phyloP scores from a whole-genome alignment of 1,140 invertebrate species.

The Paraescarpia echinospica region DNA sequence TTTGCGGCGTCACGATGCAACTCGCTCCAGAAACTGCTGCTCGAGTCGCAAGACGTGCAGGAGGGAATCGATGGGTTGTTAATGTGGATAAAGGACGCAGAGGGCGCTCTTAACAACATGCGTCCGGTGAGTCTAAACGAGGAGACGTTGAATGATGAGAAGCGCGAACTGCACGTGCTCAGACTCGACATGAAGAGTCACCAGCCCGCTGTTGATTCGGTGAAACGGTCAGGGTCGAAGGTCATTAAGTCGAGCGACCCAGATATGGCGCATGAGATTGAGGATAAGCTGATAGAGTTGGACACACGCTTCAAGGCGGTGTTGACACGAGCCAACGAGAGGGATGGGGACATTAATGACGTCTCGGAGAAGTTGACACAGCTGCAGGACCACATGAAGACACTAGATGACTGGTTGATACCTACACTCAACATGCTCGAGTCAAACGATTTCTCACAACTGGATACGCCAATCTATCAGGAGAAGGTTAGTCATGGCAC shows the following conservation, averaged over 20 bases:
- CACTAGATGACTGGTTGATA: conserved; percentile 57
- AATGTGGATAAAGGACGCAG: conserved; percentile 80
- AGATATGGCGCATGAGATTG: conserved; percentile 84
- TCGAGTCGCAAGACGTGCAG: conserved; percentile 92
- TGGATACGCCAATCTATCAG: conserved; percentile 71
- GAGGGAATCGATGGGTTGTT: conserved; percentile 85
- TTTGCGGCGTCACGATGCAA: conserved; percentile 68
- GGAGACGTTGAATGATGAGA: conserved; percentile 86
- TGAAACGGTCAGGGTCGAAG: conserved; percentile 76
- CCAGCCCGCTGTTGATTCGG: conserved; percentile 78
- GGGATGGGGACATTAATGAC: conserved; percentile 80
- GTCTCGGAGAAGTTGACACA: conserved; percentile 70
- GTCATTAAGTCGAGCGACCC: conserved; percentile 79
- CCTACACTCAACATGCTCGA: conserved; percentile 75
- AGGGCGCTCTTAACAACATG: conserved; percentile 72
- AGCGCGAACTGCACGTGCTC: conserved; percentile 77
- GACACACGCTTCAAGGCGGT: conserved; percentile 81
- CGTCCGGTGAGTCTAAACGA: conserved; percentile 84
- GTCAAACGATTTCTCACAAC: conserved; percentile 69
- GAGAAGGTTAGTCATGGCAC: conserved; percentile 63
- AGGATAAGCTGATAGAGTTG: conserved; percentile 83
- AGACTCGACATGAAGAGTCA: conserved; percentile 83
- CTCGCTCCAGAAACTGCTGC: conserved; percentile 80
- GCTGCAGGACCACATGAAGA: conserved; percentile 70
- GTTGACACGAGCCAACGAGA: conserved; percentile 74